phyloP scores from a whole-genome alignment of 2,113 vertebrate species.

The Egretta garzetta region DNA sequence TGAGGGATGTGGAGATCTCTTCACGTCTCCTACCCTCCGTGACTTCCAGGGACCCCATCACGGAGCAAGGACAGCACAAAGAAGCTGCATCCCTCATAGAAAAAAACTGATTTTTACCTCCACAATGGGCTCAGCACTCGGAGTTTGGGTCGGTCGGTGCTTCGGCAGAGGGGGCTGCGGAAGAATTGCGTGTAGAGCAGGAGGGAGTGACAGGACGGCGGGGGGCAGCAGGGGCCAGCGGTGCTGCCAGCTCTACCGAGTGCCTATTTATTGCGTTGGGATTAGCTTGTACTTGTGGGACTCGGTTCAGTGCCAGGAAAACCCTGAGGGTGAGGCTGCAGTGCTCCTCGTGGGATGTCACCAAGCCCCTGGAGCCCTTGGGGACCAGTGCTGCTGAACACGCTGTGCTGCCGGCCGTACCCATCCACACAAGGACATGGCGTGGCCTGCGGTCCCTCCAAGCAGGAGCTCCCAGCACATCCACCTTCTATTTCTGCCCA shows the following conservation, averaged over 20 bases:
- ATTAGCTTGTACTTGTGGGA: not conserved
- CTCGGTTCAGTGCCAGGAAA: not conserved
- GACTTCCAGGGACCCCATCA: not conserved
- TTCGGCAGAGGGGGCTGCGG: not conserved
- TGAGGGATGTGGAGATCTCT: not conserved
- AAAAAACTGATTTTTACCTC: not conserved
- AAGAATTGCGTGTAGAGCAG: not conserved
- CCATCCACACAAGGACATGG: not conserved
- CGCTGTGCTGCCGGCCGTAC: not conserved
- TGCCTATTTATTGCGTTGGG: not conserved
- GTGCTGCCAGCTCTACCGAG: not conserved
- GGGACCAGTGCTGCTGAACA: not conserved
- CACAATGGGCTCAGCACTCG: fast-evolving
- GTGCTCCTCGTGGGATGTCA: not conserved
- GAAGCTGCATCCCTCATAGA: not conserved
- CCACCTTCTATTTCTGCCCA: not conserved
- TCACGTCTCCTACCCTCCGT: not conserved
- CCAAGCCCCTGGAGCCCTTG: not conserved
- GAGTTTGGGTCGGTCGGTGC: not conserved
- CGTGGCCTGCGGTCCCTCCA: not conserved
- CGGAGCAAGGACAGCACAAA: not conserved
- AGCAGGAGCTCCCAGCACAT: not conserved
- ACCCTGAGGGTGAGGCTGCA: not conserved
- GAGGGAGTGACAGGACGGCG: not conserved
- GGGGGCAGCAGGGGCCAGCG: not conserved